Base-by-base conservation (phyloP, 2,113 vertebrate genomes). In the Hiodon alosoides region DNA sequence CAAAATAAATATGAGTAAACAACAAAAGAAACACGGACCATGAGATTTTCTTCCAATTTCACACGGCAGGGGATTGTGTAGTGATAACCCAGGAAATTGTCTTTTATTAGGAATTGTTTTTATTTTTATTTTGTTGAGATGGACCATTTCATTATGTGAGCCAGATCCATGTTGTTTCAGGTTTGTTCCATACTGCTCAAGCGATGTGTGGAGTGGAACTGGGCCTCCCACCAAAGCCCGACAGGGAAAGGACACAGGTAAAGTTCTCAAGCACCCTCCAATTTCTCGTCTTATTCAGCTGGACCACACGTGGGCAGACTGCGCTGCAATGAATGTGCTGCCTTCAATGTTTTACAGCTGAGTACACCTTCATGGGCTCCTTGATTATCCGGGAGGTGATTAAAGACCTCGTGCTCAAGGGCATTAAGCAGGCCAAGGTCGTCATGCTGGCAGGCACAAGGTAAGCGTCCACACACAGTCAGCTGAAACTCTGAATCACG, bases 101-200 rank as follows among this genome's bases (percentile, higher is more conserved):
- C 31, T 31, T 31, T 31, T 31, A 31, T 31, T 31, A 31, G 31
- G 31, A 31, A 31, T 31, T 1, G 31, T 31, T 31, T 31, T 7
- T 5, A 67, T 67, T 8, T 67, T 7, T 31, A 31, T 8, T 46
- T 9, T 8, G 31, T 3, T 46, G 7, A 11, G 31, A 7, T 48
- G 11, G 53, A 61, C 47, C 13, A 46, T 11, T 1, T 47, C 4
- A 17, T 13, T 75, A 31, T 65, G 16, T 75, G 75, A 64, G 58
- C 16, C 64, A 61, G 77, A n/a, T 62, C 7, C 31, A 31, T 78
- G 31, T 78, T 62, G 50, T n/a, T 77, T 64, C 73, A 94, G 92
- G 80, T 91, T 93, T 83, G 87, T 94, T 62, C 93, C 92, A 0
- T 94, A 94, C 75, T 94, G 93, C 84, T 94, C 93, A 69, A 94